Conservation (phyloP, 2,888 invertebrate genomes). For the Lumbricus terrestris region DNA sequence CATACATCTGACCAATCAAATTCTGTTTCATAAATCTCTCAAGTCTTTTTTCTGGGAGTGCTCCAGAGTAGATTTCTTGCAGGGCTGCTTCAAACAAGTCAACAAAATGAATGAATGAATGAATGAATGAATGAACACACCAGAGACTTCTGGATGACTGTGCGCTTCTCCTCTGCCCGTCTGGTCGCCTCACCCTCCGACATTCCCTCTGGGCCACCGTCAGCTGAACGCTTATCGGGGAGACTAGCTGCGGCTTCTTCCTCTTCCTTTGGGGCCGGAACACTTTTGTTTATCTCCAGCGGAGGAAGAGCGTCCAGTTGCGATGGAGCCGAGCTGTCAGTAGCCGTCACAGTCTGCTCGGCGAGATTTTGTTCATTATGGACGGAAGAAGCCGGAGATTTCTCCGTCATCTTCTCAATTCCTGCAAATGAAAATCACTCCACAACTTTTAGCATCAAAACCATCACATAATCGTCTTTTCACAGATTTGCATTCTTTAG, state of each 20-base stretch:
- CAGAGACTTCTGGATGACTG: background rate
- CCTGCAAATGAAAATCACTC: constrained; percentile 59
- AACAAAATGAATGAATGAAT: no score
- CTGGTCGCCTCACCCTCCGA: constrained; percentile 26
- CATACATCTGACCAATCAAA: no score
- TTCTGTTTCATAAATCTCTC: no score
- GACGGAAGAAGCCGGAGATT: constrained; percentile 79
- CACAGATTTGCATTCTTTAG: background rate
- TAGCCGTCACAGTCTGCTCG: background rate
- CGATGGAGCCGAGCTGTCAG: background rate
- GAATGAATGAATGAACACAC: no score
- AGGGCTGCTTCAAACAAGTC: no score
- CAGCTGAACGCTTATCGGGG: constrained; percentile 4
- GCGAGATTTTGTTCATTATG: background rate
- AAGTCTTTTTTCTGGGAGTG: no score
- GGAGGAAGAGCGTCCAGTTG: background rate
- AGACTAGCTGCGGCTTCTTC: background rate
- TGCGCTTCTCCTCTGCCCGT: background rate
- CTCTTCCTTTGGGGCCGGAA: background rate
- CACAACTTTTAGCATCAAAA: background rate
- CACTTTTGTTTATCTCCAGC: background rate
- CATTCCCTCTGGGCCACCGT: constrained; percentile 34
- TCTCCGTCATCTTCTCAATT: constrained; percentile 89
- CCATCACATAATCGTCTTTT: background rate
- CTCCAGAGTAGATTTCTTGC: no score